Conservation (phyloP, 2,888 invertebrate genomes). For the Ectemnius lituratus region DNA sequence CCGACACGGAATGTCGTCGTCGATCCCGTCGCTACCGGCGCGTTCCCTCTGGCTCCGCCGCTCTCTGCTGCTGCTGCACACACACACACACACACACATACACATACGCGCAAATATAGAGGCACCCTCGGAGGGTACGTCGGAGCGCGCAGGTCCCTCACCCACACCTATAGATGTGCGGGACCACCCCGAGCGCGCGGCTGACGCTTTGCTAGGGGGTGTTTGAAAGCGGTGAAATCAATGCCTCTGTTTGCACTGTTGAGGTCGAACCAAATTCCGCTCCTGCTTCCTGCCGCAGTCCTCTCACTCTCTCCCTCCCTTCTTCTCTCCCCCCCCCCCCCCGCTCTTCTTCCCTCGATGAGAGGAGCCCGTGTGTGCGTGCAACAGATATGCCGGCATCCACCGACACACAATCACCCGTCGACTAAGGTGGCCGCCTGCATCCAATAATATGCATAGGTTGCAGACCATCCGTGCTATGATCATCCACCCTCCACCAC, state of each 20-base stretch:
- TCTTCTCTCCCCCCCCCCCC: background rate
- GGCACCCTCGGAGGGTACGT: conserved; percentile 29
- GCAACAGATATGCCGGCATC: background rate
- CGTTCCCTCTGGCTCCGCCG: background rate
- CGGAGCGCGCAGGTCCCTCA: conserved; percentile 66
- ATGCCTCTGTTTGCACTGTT: conserved; percentile 77
- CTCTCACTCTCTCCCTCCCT: background rate
- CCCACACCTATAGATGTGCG: conserved; percentile 49
- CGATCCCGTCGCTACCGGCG: conserved; percentile 45
- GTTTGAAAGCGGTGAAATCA: conserved; percentile 77
- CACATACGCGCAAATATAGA: conserved; percentile 14
- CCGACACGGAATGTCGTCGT: conserved; percentile 57
- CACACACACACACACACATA: conserved; percentile 16
- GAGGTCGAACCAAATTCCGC: conserved; percentile 75
- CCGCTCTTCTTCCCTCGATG: background rate
- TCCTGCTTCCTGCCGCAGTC: conserved; percentile 47
- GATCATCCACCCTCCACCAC: no score
- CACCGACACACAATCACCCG: background rate
- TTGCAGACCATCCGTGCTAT: no score
- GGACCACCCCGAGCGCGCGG: conserved; percentile 57
- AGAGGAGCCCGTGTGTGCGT: background rate
- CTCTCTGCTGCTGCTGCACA: background rate
- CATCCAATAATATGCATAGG: no score
- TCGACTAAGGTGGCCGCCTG: background rate
- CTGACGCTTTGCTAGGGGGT: conserved; percentile 70